phyloP scores from a whole-genome alignment of 1,140 invertebrate genomes.

The Drosophila paulistorum region DNA sequence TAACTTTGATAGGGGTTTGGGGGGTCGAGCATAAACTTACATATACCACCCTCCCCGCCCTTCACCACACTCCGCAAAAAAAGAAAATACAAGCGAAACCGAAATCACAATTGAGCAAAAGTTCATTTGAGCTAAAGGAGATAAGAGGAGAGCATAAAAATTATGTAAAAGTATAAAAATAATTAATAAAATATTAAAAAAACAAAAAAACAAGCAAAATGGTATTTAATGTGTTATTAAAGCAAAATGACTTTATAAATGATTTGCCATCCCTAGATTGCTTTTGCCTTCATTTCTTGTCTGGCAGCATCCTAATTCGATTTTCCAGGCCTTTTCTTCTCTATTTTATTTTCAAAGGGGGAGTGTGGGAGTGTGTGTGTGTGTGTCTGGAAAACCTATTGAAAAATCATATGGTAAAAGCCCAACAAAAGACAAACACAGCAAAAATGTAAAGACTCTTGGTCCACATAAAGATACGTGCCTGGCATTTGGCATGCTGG shows the following conservation, averaged over 20 bases:
- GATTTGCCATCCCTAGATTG: slow-evolving; percentile 8
- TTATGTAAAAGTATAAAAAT: neutral
- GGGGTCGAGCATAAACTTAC: slow-evolving; percentile 60
- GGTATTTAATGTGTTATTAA: slow-evolving; percentile 4
- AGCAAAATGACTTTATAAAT: neutral
- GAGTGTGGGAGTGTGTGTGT: slow-evolving; percentile 18
- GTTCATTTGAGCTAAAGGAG: slow-evolving; percentile 3
- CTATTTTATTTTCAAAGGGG: neutral
- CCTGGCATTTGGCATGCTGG: slow-evolving; percentile 74
- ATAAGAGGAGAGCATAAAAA: slow-evolving; percentile 34
- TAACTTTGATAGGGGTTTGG: neutral
- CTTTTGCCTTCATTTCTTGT: neutral
- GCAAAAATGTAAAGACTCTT: slow-evolving; percentile 59
- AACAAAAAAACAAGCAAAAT: neutral
- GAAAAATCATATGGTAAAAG: slow-evolving; percentile 64
- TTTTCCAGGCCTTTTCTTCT: slow-evolving; percentile 64
- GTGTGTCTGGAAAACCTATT: slow-evolving; percentile 48
- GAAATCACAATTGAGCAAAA: slow-evolving; percentile 16
- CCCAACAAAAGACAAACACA: slow-evolving; percentile 65
- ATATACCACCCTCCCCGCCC: slow-evolving; percentile 15
- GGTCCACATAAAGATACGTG: slow-evolving; percentile 63
- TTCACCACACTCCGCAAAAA: slow-evolving; percentile 15
- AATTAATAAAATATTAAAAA: neutral
- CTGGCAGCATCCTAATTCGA: slow-evolving; percentile 67
- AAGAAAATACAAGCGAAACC: slow-evolving; percentile 16